Percentiles rank a stretch among this genome's conserved stretches.
These are phyloP conservation scores for Drosophila carrolli DNA, from an alignment of 1,140 invertebrate genomes.

Conservation along the genomic window DNA sequence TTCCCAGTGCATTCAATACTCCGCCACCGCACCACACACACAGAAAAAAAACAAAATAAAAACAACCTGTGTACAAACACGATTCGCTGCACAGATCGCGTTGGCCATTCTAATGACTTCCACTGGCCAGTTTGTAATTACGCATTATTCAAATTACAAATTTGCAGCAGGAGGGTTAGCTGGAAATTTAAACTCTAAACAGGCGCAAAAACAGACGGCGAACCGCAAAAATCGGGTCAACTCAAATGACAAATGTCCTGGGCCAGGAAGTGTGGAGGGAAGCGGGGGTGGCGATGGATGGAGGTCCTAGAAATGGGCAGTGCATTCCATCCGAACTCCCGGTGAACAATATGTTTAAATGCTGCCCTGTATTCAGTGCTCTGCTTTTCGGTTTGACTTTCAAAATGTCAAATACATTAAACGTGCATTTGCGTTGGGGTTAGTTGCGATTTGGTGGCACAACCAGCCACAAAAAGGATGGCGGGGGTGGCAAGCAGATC, in stretches of 20 bases:
- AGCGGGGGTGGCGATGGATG: not conserved
- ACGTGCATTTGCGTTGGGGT: constrained; percentile 74
- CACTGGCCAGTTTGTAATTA: constrained; percentile 74
- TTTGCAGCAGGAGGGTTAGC: constrained; percentile 40
- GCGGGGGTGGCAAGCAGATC: constrained; percentile 27
- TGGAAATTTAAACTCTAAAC: constrained; percentile 79
- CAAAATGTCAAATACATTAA: constrained; percentile 82
- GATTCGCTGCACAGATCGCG: constrained; percentile 47
- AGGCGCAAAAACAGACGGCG: constrained; percentile 71
- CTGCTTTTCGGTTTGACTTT: constrained; percentile 78
- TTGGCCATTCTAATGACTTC: constrained; percentile 72
- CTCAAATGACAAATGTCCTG: constrained; percentile 74
- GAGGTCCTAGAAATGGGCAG: constrained; percentile 1
- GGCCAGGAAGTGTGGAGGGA: constrained; percentile 1
- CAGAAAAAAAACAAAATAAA: not conserved
- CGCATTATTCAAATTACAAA: constrained; percentile 81
- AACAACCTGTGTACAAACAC: constrained; percentile 51
- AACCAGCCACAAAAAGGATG: constrained; percentile 56
- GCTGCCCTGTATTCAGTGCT: constrained; percentile 37
- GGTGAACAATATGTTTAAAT: constrained; percentile 66
- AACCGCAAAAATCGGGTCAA: constrained; percentile 79
- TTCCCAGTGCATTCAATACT: constrained; percentile 4
- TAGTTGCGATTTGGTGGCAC: constrained; percentile 74
- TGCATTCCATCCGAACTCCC: constrained; percentile 7
- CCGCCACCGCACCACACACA: too few species aligned